Conservation (phyloP, 2,888 invertebrate genomes). For the Ophioninae sp. region DNA sequence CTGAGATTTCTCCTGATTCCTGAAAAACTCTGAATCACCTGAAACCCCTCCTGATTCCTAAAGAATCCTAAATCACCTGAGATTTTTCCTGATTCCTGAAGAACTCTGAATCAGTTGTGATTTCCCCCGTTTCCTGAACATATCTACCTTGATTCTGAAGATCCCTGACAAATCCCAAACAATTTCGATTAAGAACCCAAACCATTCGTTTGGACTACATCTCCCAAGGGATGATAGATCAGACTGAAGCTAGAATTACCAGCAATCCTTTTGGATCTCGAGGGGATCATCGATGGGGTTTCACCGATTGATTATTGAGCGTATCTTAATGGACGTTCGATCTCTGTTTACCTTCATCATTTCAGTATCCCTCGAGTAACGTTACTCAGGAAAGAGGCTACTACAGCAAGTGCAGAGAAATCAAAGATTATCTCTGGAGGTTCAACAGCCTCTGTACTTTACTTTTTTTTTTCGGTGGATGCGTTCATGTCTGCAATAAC, state of each 20-base stretch:
- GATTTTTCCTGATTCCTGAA: no score
- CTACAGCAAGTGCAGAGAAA: constrained; percentile 27
- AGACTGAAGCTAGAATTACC: neutral
- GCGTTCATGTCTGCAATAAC: constrained; percentile 19
- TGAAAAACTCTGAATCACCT: neutral
- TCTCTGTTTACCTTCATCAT: constrained; percentile 19
- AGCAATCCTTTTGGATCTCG: constrained; percentile 8
- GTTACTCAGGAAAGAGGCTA: constrained; percentile 47
- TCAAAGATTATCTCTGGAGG: constrained; percentile 36
- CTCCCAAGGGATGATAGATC: neutral
- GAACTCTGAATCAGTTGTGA: no score
- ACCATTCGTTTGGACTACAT: constrained; percentile 15
- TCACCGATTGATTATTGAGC: constrained; percentile 19
- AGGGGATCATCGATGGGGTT: constrained; percentile 11
- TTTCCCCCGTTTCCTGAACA: no score
- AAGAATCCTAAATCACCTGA: no score
- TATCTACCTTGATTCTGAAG: no score
- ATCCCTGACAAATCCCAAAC: no score
- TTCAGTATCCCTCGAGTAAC: constrained; percentile 46
- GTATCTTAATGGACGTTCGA: neutral
- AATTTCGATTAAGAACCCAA: neutral
- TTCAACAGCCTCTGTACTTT: constrained; percentile 22
- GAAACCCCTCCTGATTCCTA: constrained; percentile 26
- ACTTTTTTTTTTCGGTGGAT: constrained; percentile 37
- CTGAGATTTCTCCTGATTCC: no score